These are phyloP conservation scores for Olivierus martensii DNA, from an alignment of 1,140 invertebrate genomes.

Conservation along the genomic window DNA sequence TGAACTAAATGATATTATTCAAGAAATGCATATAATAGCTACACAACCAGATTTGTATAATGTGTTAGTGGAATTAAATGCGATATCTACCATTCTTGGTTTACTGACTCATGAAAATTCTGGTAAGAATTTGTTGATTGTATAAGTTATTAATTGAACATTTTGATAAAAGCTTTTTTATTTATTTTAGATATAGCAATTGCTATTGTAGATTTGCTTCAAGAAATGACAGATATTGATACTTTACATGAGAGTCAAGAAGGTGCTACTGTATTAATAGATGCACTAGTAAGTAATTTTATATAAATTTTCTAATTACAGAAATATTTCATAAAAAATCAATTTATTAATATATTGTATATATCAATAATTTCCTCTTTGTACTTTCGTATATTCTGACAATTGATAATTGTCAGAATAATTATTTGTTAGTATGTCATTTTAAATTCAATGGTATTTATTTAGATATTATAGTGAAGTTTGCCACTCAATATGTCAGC, in stretches of 20 bases:
- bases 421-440: no score
- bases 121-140: slow-evolving; percentile 41
- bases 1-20: slow-evolving; percentile 78
- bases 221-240: slow-evolving; percentile 94
- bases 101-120: slow-evolving; percentile 94
- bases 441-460: no score
- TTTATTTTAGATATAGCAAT: slow-evolving; percentile 30
- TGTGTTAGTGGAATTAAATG: slow-evolving; percentile 72
- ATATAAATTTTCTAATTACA: no score
- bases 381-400: no score
- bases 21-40: slow-evolving; percentile 86
- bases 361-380: no score
- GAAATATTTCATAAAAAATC: no score
- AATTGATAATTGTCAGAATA: no score
- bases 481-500: no score
- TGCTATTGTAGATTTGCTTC: slow-evolving; percentile 37
- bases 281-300: slow-evolving; percentile 31
- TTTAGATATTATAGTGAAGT: no score
- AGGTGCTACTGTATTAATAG: slow-evolving; percentile 34
- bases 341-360: no score
- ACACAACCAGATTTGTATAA: slow-evolving; percentile 93
- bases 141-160: neutral
- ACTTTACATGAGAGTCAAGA: slow-evolving; percentile 65
- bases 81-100: slow-evolving; percentile 79
- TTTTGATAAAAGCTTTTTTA: neutral